Conservation (phyloP, 2,888 invertebrate species). For the Sesamia inferens region DNA sequence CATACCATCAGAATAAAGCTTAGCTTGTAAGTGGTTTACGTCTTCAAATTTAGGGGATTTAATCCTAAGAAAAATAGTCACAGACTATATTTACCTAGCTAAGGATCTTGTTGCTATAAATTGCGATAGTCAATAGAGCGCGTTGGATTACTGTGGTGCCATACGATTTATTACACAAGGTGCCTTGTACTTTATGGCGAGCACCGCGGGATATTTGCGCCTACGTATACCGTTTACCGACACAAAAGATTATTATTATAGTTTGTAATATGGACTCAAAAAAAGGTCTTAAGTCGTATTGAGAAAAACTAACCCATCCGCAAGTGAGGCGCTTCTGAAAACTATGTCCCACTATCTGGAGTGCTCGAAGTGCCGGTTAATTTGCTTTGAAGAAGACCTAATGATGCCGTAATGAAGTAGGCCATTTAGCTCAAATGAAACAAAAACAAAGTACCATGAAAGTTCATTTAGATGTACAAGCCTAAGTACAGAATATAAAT, state of each 20-base stretch:
- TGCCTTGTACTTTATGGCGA: constrained; percentile 30
- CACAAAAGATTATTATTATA: neutral
- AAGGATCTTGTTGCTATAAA: constrained; percentile 42
- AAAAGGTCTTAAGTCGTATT: neutral
- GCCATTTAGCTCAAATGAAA: neutral
- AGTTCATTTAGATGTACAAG: too few species aligned
- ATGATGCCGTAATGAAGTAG: neutral
- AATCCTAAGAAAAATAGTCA: constrained; percentile 3
- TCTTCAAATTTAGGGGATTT: neutral
- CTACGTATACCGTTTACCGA: neutral
- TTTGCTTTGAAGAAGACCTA: neutral
- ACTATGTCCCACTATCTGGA: neutral
- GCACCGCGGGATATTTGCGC: constrained; percentile 17
- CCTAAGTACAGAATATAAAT: too few species aligned
- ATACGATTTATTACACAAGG: constrained; percentile 45
- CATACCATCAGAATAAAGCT: neutral
- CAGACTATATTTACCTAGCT: neutral
- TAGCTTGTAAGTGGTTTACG: neutral
- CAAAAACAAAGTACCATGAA: neutral
- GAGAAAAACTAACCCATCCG: neutral
- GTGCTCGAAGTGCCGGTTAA: neutral
- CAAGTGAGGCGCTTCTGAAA: neutral
- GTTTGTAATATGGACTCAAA: neutral
- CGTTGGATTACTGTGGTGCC: constrained; percentile 36
- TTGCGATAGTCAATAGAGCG: constrained; percentile 45